Base-by-base conservation (phyloP, 2,113 vertebrate species). In the Hippoglossus stenolepis region DNA sequence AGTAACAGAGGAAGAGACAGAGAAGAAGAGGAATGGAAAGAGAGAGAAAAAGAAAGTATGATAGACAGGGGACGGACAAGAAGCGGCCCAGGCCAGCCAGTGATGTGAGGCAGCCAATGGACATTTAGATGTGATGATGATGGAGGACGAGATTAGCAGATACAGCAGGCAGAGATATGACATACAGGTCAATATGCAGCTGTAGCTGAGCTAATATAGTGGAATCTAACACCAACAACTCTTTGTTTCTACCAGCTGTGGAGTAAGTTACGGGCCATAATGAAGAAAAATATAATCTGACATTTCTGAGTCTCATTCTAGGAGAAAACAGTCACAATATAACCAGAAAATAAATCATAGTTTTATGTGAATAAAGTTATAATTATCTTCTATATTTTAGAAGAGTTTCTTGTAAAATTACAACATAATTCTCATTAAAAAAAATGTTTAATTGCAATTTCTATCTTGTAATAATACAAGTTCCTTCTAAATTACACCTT, bases 61-160 rank as follows among this genome's bases (percentile, higher is more conserved):
- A 90, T 80, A 76, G 88, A 86, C 62, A 26, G 45, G 56, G 70
- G 81, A 83, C 8, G 3, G 58, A 90, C 76, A 77, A 70, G 83
- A 90, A 88, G 86, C 72, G 0, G 81, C 77, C 21, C 65, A 79
- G 64, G 65, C 70, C 79, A 80, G 79, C 70, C 56, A 61, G 61
- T 31, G 77, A 84, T 21, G 53, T 74, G 20, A 80, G 74, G 82
- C 54, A 21, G 64, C 58, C 79, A 7, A 81, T 73, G 51, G 24
- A 47, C 66, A 61, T 8, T 5, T 49, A 49, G 47, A 77, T 26
- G 18, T 51, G 23, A 63, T 63, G 31, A 63, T 64, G 60, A 8
- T 5, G 21, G 62, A 63, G 24, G 47, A 57, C 0, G 15, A 65
- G 11, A 54, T 40, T 10, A 60, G 64, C 49, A 43, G 68, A 75